These are phyloP conservation scores for Chlorodrepanis virens DNA, from an alignment of 2,113 vertebrate genomes.

Conservation along the genomic window DNA sequence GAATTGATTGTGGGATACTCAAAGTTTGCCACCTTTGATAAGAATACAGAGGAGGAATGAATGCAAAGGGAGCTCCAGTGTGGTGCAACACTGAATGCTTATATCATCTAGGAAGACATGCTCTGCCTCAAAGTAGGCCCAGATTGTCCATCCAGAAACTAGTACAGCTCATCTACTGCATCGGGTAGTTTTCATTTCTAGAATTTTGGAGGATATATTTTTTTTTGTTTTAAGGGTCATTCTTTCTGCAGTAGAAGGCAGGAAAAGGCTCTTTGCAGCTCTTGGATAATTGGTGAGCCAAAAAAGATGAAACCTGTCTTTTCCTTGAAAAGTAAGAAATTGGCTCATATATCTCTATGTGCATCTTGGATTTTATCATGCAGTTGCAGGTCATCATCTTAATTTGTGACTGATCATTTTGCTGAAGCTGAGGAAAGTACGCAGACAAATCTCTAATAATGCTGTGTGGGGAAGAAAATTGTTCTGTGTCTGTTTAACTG, in stretches of 20 bases:
- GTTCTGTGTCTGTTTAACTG: background rate
- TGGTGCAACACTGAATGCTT: background rate
- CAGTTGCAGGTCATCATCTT: background rate
- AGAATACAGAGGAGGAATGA: background rate
- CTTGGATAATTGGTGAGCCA: background rate
- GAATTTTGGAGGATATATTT: background rate
- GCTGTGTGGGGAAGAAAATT: accelerated
- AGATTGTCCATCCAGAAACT: background rate
- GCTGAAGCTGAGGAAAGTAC: background rate
- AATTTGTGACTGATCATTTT: background rate
- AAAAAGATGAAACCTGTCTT: background rate
- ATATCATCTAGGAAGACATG: background rate
- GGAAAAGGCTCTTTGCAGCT: background rate
- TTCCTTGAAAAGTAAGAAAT: background rate
- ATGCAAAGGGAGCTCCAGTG: background rate
- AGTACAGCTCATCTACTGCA: background rate
- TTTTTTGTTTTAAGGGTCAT: background rate
- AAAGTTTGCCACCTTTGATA: background rate
- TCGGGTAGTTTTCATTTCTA: background rate
- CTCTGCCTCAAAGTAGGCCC: background rate
- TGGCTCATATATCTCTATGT: background rate
- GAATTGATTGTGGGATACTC: background rate
- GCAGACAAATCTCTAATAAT: background rate
- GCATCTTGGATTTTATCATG: background rate
- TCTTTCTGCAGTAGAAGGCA: background rate